Conservation (phyloP, 2,888 invertebrate species). For the Chamaedrilus cognettii region DNA sequence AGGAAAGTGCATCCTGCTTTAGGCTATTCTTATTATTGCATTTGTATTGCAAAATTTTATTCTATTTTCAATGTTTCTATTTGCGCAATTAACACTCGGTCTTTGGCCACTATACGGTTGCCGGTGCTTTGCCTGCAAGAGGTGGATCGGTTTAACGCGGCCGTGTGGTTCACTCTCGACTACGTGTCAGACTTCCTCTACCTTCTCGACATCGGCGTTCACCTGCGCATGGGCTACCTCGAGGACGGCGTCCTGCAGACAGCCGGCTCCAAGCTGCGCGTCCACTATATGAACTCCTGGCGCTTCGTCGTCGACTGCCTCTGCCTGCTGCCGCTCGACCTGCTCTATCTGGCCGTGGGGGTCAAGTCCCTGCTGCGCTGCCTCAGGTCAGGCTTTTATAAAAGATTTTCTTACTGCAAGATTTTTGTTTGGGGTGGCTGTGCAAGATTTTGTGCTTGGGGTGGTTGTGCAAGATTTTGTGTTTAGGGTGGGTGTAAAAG, state of each 20-base stretch:
- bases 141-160: background rate
- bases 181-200: conserved; percentile 96
- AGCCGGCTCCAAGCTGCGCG: conserved; percentile 86
- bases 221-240: conserved; percentile 81
- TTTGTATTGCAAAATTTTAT: no score
- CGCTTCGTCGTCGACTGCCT: conserved; percentile 99
- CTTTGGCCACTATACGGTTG: no score
- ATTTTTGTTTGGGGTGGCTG: background rate
- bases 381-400: conserved; percentile 34
- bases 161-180: conserved; percentile 94
- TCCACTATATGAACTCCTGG: conserved; percentile 97
- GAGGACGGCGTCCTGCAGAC: conserved; percentile 98
- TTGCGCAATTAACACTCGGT: no score
- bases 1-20: no score
- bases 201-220: conserved; percentile 93
- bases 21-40: no score
- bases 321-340: conserved; percentile 95
- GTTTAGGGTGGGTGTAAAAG: background rate
- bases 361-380: conserved; percentile 90
- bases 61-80: no score
- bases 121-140: background rate
- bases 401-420: no score
- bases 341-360: conserved; percentile 96
- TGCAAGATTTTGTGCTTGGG: background rate
- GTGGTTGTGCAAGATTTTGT: background rate